These are phyloP conservation scores for Atta texana DNA, from an alignment of 1,140 invertebrate species.

Conservation along the genomic window DNA sequence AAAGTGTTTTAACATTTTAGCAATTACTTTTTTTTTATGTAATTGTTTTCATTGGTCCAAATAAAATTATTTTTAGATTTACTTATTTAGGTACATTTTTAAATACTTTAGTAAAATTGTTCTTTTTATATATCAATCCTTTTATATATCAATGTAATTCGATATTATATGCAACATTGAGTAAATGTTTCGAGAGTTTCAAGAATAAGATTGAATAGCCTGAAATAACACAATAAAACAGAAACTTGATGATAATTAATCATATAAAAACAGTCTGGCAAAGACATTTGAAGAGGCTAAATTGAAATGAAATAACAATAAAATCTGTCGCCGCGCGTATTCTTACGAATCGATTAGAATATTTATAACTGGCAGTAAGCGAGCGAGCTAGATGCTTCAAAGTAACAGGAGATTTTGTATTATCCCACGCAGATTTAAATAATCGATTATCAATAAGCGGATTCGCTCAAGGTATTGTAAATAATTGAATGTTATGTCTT, in stretches of 20 bases:
- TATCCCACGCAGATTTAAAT: conserved; percentile 43
- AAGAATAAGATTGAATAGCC: neutral
- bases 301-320: neutral
- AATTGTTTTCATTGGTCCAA: too few relatives aligned
- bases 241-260: neutral
- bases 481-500: conserved; percentile 42
- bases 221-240: neutral
- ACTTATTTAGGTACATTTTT: too few relatives aligned
- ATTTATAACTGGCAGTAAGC: conserved; percentile 35
- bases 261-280: neutral
- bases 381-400: conserved; percentile 18
- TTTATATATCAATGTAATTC: too few relatives aligned
- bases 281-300: neutral
- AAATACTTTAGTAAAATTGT: too few relatives aligned
- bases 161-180: too few relatives aligned
- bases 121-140: too few relatives aligned
- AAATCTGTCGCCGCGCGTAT: neutral
- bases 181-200: neutral
- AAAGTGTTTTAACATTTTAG: too few relatives aligned
- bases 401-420: conserved; percentile 20
- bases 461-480: conserved; percentile 33
- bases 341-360: conserved; percentile 44
- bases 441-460: conserved; percentile 53
- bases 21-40: too few relatives aligned
- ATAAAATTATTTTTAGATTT: too few relatives aligned